A percentile compares a stretch with the other conserved stretches of the same genome.
phyloP scores from a whole-genome alignment of 2,888 invertebrate species.

The Nemoura dubitans region DNA sequence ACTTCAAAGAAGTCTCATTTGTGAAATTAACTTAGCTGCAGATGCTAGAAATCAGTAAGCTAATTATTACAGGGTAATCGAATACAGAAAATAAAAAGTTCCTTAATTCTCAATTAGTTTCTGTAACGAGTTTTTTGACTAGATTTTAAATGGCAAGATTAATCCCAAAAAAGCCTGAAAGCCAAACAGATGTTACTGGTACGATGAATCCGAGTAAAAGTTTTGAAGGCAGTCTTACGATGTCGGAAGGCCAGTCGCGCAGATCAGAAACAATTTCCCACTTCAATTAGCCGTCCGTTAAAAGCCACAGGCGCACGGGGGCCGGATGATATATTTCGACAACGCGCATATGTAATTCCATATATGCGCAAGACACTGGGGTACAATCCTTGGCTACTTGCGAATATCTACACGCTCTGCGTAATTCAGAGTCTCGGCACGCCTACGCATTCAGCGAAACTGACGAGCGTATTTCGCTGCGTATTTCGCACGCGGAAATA shows the following conservation, averaged over 20 bases:
- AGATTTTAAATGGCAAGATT: not conserved
- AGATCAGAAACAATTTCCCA: not conserved
- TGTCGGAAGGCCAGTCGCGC: not conserved
- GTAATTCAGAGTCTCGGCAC: not conserved
- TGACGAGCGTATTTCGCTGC: constrained; percentile 3
- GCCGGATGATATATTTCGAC: not conserved
- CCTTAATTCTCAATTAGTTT: not conserved
- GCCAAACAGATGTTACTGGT: no score
- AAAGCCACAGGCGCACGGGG: not conserved
- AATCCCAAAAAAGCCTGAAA: not conserved
- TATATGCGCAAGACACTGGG: not conserved
- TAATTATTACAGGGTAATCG: not conserved
- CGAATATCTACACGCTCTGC: not conserved
- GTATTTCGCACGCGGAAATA: not conserved
- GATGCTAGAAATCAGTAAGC: not conserved
- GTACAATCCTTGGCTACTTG: not conserved
- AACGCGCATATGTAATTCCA: not conserved
- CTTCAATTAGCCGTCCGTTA: not conserved
- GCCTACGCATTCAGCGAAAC: not conserved
- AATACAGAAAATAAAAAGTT: not conserved
- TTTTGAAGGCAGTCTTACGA: not conserved
- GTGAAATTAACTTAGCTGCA: not conserved
- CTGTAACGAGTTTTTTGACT: not conserved
- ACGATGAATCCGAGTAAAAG: not conserved
- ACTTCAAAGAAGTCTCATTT: not conserved